Evolutionary conservation across 1,140 invertebrate genomes (phyloP).

Genomic region (Parapsyche elsis): DNA sequence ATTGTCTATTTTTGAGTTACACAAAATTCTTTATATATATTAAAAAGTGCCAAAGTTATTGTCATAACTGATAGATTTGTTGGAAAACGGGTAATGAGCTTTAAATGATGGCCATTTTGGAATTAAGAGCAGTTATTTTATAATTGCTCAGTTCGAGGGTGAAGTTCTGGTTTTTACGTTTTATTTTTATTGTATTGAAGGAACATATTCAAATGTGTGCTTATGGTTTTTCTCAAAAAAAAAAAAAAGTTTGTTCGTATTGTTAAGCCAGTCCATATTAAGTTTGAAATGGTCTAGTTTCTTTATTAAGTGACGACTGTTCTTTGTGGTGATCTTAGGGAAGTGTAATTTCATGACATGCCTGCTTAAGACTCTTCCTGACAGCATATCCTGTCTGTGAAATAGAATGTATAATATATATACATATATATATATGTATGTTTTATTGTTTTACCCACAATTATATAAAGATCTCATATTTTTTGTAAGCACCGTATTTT

Average conservation of each 20-base stretch:
- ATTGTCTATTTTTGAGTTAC: no score
- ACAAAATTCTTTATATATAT: background rate
- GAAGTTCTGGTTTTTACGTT: background rate
- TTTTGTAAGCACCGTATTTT: constrained; percentile 51
- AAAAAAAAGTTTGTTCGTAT: no score
- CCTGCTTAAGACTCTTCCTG: constrained; percentile 41
- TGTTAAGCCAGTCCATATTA: no score
- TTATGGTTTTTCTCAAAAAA: no score
- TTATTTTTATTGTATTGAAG: background rate
- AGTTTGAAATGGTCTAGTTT: background rate
- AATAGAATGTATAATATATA: background rate
- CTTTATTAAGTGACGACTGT: constrained; percentile 8
- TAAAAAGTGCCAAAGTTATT: constrained; percentile 48
- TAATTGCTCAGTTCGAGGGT: background rate
- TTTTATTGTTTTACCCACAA: constrained; percentile 23
- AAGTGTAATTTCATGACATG: constrained; percentile 38
- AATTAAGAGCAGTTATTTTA: constrained; percentile 17
- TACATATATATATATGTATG: background rate
- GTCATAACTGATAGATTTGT: constrained; percentile 40
- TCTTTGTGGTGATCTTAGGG: constrained; percentile 25
- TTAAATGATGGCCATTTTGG: constrained; percentile 40
- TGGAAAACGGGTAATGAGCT: constrained; percentile 42
- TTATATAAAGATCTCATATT: constrained; percentile 53
- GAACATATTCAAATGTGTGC: no score
- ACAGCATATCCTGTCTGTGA: background rate